Evolutionary conservation across 2,797 vertebrate species (phyloP).

Genomic region (Psittacula derbiana): DNA sequence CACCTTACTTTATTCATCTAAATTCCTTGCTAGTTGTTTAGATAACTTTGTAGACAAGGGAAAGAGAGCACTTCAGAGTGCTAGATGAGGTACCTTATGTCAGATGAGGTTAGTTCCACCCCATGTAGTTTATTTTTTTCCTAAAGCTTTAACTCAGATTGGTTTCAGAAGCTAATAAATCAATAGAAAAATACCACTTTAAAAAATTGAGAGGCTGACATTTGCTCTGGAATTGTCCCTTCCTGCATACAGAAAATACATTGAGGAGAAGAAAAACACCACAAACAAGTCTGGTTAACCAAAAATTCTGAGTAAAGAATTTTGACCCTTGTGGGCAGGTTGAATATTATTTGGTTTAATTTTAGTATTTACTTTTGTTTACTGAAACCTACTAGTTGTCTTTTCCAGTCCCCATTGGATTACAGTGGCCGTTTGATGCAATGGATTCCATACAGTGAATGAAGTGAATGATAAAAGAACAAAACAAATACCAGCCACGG

Average conservation of each 20-base stretch:
- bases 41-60: not conserved
- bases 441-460: not conserved
- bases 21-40: not conserved
- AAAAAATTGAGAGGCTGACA: not conserved
- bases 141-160: not conserved
- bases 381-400: not conserved
- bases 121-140: not conserved
- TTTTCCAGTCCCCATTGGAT: not conserved
- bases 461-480: slow-evolving; percentile 11
- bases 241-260: not conserved
- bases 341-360: not conserved
- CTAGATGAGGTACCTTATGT: not conserved
- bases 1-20: not conserved
- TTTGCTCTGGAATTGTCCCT: not conserved
- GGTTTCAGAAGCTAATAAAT: not conserved
- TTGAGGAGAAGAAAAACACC: not conserved
- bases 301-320: not conserved
- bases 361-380: not conserved
- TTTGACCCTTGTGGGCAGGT: not conserved
- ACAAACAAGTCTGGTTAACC: not conserved
- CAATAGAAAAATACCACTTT: not conserved
- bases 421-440: not conserved
- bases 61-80: not conserved
- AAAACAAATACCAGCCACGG: slow-evolving; percentile 77
- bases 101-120: not conserved